Conservation (phyloP, 2,888 invertebrate species). For the Xanthia togata region DNA sequence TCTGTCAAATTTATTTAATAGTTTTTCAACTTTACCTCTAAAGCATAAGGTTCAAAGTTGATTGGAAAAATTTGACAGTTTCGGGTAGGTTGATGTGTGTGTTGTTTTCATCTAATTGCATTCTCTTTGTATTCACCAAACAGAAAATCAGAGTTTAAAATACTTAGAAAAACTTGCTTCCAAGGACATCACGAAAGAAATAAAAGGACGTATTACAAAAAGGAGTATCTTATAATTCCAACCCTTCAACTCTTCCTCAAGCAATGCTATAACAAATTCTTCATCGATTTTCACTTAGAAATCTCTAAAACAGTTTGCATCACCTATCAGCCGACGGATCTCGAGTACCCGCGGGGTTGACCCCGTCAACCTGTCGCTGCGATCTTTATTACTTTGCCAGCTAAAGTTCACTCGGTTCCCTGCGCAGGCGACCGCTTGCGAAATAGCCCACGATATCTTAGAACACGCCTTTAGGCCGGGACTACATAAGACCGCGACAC, state of each 20-base stretch:
- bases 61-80: too few relatives aligned
- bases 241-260: not conserved
- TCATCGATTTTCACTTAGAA: constrained; percentile 46
- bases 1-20: too few relatives aligned
- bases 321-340: constrained; percentile 56
- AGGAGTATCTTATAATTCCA: not conserved
- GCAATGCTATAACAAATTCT: constrained; percentile 28
- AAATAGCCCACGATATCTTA: constrained; percentile 63
- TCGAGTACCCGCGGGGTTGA: constrained; percentile 47
- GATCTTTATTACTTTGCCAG: constrained; percentile 63
- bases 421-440: constrained; percentile 69
- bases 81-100: too few relatives aligned
- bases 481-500: constrained; percentile 5
- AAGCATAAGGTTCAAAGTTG: too few relatives aligned
- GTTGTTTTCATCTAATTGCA: too few relatives aligned
- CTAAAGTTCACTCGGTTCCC: constrained; percentile 80
- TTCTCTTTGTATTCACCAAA: too few relatives aligned
- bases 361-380: constrained; percentile 75
- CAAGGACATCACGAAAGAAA: not conserved
- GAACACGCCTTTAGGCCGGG: constrained; percentile 42
- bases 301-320: constrained; percentile 51
- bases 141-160: too few relatives aligned
- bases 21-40: too few relatives aligned
- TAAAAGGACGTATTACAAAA: not conserved
- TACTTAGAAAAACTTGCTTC: too few relatives aligned